Percentiles rank a stretch among this genome's conserved stretches.
These are phyloP conservation scores for Chymomyza amoena DNA, from an alignment of 2,888 invertebrate genomes.

Conservation along the genomic window DNA sequence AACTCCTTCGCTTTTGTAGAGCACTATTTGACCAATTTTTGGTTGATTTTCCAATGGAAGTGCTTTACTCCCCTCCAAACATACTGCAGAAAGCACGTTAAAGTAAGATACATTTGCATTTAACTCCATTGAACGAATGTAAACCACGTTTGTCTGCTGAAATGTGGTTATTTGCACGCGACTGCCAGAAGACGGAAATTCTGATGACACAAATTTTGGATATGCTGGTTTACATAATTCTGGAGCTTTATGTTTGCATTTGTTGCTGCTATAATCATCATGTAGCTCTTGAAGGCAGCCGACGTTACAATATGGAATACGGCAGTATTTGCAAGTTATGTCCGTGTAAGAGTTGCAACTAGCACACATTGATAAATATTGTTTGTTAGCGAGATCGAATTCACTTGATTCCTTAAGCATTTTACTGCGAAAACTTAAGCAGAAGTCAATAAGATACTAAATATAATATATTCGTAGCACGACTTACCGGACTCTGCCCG, in stretches of 20 bases:
- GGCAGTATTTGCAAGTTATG: slow-evolving; percentile 40
- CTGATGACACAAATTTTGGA: not conserved
- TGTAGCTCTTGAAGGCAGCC: slow-evolving; percentile 62
- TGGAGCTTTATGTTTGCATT: not conserved
- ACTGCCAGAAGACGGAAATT: slow-evolving; percentile 58
- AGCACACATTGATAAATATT: not conserved
- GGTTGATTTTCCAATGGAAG: slow-evolving; percentile 55
- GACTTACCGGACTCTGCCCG: slow-evolving; percentile 43
- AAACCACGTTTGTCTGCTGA: slow-evolving; percentile 72
- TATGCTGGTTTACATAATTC: not conserved
- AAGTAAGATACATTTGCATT: slow-evolving; percentile 60
- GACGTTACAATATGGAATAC: slow-evolving; percentile 64
- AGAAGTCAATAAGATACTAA: not conserved
- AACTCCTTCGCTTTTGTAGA: slow-evolving; percentile 59
- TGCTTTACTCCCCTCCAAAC: slow-evolving; percentile 43
- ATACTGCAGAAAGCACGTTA: slow-evolving; percentile 52
- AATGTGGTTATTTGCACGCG: slow-evolving; percentile 69
- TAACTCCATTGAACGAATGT: slow-evolving; percentile 67
- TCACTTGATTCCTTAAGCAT: not conserved
- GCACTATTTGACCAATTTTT: slow-evolving; percentile 65
- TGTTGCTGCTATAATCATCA: slow-evolving; percentile 19
- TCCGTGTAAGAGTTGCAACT: not conserved
- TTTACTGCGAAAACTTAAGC: not conserved
- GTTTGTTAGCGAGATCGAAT: not conserved
- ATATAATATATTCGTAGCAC: not conserved